Conservation (phyloP, 2,888 invertebrate species). For the Dolomedes plantarius region DNA sequence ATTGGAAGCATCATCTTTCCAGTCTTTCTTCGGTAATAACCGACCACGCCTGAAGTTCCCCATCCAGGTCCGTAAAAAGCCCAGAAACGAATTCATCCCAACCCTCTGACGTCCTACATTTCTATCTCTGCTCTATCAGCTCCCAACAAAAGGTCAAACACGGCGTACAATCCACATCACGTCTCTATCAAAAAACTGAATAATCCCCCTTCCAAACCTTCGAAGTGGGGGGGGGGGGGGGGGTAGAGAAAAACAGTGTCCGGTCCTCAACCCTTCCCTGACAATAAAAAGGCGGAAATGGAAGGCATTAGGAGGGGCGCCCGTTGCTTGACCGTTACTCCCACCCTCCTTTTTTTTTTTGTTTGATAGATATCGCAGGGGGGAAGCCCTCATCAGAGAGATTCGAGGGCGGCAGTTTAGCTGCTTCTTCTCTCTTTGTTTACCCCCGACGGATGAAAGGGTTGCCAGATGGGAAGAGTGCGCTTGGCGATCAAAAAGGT, state of each 20-base stretch:
- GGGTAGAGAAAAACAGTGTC: background rate
- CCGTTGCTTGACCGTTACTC: slow-evolving; percentile 26
- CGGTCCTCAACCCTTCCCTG: slow-evolving; percentile 17
- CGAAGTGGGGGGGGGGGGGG: background rate
- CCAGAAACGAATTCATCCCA: background rate
- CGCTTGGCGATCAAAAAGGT: background rate
- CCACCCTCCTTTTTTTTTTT: slow-evolving; percentile 47
- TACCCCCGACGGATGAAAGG: slow-evolving; percentile 18
- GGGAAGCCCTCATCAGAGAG: slow-evolving; percentile 41
- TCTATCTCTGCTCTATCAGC: background rate
- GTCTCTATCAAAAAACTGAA: background rate
- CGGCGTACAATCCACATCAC: slow-evolving; percentile 6
- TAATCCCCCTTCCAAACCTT: slow-evolving; percentile 7
- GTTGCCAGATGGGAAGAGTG: slow-evolving; percentile 25
- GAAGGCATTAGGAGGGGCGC: slow-evolving; percentile 46
- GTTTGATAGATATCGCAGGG: slow-evolving; percentile 67
- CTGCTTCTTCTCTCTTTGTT: slow-evolving; percentile 15
- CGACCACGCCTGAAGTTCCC: no score
- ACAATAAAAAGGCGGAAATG: slow-evolving; percentile 71
- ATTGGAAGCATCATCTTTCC: no score
- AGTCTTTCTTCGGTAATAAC: no score
- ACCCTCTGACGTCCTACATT: background rate
- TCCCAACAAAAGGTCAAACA: background rate
- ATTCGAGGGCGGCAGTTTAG: slow-evolving; percentile 18
- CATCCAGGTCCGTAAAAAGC: background rate